These are phyloP conservation scores for Hermaeophaga mercurialis DNA, from an alignment of 2,888 invertebrate genomes.

Conservation along the genomic window DNA sequence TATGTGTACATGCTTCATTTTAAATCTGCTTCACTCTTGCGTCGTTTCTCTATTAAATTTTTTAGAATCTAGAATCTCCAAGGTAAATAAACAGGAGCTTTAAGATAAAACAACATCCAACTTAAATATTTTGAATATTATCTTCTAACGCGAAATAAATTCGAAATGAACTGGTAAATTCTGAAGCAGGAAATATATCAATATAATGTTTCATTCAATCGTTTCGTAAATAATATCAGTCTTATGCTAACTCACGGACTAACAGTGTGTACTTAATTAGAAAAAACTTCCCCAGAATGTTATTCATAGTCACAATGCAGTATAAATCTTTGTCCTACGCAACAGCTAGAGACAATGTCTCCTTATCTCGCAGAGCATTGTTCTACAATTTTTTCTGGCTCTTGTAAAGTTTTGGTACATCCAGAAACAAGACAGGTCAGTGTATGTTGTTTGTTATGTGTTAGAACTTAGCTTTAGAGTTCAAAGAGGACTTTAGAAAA, in stretches of 20 bases:
- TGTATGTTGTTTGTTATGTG: neutral
- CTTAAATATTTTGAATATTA: too few relatives aligned
- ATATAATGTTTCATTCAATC: too few relatives aligned
- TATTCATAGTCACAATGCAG: slow-evolving; percentile 20
- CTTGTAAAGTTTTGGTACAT: slow-evolving; percentile 18
- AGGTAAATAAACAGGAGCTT: too few relatives aligned
- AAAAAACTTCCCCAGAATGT: slow-evolving; percentile 7
- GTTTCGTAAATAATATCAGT: too few relatives aligned
- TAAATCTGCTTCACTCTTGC: too few relatives aligned
- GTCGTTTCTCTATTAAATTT: too few relatives aligned
- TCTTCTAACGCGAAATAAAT: too few relatives aligned
- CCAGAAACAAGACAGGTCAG: slow-evolving; percentile 13
- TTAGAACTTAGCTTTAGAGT: neutral
- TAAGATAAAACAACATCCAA: too few relatives aligned
- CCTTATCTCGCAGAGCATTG: slow-evolving; percentile 19
- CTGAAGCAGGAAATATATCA: too few relatives aligned
- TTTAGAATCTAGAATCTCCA: too few relatives aligned
- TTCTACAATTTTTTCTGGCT: slow-evolving; percentile 22
- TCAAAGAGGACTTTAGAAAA: slow-evolving; percentile 1
- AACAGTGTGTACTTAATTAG: neutral
- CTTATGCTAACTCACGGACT: slow-evolving; percentile 2
- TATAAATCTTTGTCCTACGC: slow-evolving; percentile 27
- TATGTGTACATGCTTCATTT: too few relatives aligned
- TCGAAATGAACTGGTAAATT: too few relatives aligned
- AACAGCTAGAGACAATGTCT: slow-evolving; percentile 23